Evolutionary conservation across 2,797 vertebrate genomes (phyloP), one percentile per base, ranked within the genome.

Genomic region (Gorsachius magnificus): DNA sequence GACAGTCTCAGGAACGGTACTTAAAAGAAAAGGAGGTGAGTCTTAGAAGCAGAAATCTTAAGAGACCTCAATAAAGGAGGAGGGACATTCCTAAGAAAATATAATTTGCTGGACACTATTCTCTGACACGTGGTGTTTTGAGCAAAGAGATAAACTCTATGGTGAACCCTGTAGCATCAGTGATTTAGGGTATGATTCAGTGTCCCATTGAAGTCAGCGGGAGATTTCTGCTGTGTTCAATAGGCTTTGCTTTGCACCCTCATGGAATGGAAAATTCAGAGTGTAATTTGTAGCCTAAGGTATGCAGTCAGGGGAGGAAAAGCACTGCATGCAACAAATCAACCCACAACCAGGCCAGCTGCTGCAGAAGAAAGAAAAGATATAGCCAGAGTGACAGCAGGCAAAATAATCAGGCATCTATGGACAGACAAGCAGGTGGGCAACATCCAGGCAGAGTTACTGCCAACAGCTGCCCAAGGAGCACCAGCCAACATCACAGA

Each of bases 301-400:
- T 81, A 71, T 63, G 41, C 38, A 89, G 65, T 45, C 65, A 83
- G 71, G 36, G 69, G 56, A 91, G 28, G 33, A 82, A 94, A 95
- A 80, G 25, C 68, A 45, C 68, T 74, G 53, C 69, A 38, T 75
- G 69, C 43, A 94, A 76, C 84, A 92, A 89, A 94, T 89, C 87
- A 97, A 72, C 58, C 50, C 8, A 0, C 82, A 89, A 78, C 25
- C 38, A 87, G 68, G 84, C 84, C 96, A 96, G 90, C 82, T 94
- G 93, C 82, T 13, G 15, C 54, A 85, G 79, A 79, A 43, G 70
- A 38, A 29, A 78, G 45, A 68, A 75, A 38, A 33, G 26, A 43
- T n/a, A 46, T 4, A 94, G 79, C 46, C 92, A 83, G 58, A 51
- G 69, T 60, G 89, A 87, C 89, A 95, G 93, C 94, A 96, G 88